Base-by-base conservation (phyloP, 2,888 invertebrate genomes). In the Drosophila subsilvestris region DNA sequence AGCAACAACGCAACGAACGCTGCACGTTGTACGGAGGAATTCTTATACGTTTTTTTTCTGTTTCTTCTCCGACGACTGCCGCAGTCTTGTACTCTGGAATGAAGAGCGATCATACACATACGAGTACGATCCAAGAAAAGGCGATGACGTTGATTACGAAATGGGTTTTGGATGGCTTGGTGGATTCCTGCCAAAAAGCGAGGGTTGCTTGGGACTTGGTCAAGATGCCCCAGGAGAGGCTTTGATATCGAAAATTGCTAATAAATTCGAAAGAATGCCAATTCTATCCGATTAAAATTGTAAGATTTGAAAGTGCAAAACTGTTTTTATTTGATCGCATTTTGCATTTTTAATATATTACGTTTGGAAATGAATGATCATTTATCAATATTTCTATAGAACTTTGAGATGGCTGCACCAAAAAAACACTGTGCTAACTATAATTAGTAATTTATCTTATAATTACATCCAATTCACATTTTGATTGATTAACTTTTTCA, bases 1-100 rank as follows among this genome's bases (percentile, higher is more conserved):
- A 56, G n/a, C 63, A 65, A 56, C 50, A 49, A 45, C 44, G 25
- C 42, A 43, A 43, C 20, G 72, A 76, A 78, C 54, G 73, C 76
- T 78, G 87, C 79, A 65, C 65, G 75, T 75, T 78, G 82, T 76
- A 65, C 65, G 70, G 72, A 76, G 87, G 85, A 86, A 87, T 84
- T 76, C 74, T 67, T 83, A 67, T 66, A 75, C 80, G 67, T 78
- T 73, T 79, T 79, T 68, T 71, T 51, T 14, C 67, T 77, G 74
- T 62, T 51, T 20, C 18, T 32, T 29, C 20, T 27, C 44, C 25
- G 18, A 45, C 27, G n/a, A 37, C 32, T 12, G 32, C 4, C 32
- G 1, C 6, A 44, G 58, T 48, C n/a, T 59, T 22, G 29, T 27
- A 27, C 50, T 37, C 10, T 44, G 17, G 8, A 42, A n/a, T 10